Evolutionary conservation across 1,140 invertebrate genomes (phyloP), one percentile per base, ranked within the genome.

Genomic region (Conopomorpha cramerella): DNA sequence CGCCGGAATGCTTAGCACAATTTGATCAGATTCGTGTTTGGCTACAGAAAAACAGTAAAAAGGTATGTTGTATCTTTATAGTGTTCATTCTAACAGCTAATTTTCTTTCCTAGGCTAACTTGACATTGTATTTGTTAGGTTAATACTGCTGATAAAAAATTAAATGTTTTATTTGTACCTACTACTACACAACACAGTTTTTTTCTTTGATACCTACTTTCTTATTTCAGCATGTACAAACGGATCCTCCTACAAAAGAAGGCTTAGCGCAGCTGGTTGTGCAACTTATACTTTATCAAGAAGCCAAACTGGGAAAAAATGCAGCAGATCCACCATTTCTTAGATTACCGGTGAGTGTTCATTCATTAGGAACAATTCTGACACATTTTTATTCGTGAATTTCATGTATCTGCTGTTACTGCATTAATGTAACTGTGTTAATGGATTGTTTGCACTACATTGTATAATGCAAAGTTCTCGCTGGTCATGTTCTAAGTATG

Each of bases 11-110:
- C 14, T 77, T 98, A 16, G 83, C 89, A 36, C 87, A 91, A 44
- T 91, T 98, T 46, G 95, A 98, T 70, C 84, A 85, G 38, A 89
- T 98, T 27, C 86, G 90, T 76, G 86, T 92, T 70, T 98, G 96
- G 96, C 81, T 98, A 25, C 86, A 91, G 56, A 97, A 97, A 80
- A 96, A 94, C 74, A 93, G 88, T 66, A 98, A 97, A 83, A 98
- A 97, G 89, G 95, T 98, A 78, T 55, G 76, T 54, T 3, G 10
- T 36, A n/a, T n/a, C n/a, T n/a, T n/a, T n/a, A n/a, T n/a, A n/a
- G n/a, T n/a, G n/a, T n/a, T n/a, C n/a, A n/a, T n/a, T n/a, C n/a
- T n/a, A n/a, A n/a, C n/a, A n/a, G 13, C 8, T 16, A 11, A 12
- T n/a, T 16, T 34, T 2, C 2, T 3, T 10, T 38, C 8, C 12